Percentiles rank a stretch among this genome's conserved stretches.
Conservation (phyloP, 2,113 vertebrate genomes). For the Entomyzon cyanotis region DNA sequence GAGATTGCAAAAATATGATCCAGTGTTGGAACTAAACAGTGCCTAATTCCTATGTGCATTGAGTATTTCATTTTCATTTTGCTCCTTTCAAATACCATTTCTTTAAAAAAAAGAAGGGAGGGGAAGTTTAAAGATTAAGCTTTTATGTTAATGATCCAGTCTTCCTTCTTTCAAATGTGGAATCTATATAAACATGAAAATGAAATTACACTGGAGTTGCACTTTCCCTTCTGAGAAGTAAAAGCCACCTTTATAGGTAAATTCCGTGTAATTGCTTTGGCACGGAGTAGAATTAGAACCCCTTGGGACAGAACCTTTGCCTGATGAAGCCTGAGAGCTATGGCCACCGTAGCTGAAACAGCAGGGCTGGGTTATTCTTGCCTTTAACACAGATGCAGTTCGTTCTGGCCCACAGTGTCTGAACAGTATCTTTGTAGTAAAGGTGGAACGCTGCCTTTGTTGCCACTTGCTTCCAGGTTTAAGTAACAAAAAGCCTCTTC, state of each 20-base stretch:
- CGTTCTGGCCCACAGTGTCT: rapidly evolving
- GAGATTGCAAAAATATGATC: not conserved
- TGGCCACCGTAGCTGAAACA: rapidly evolving
- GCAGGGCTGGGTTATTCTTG: not conserved
- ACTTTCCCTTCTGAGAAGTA: not conserved
- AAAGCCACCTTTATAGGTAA: not conserved
- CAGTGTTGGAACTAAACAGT: not conserved
- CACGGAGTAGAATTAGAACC: not conserved
- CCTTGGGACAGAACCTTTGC: not conserved
- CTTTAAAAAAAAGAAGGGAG: not conserved
- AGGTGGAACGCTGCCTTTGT: not conserved
- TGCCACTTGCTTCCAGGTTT: not conserved
- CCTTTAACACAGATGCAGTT: not conserved
- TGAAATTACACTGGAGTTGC: not conserved
- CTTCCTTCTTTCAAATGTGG: not conserved
- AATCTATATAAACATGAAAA: not conserved
- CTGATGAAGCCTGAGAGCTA: not conserved
- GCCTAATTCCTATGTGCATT: not conserved
- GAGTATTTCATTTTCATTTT: not conserved
- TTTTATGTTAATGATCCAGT: not conserved
- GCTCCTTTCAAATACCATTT: not conserved
- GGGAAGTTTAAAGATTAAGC: not conserved
- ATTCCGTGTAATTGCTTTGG: not conserved
- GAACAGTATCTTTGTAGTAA: not conserved
- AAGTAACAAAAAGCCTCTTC: not conserved